A percentile compares a stretch with the other conserved stretches of the same genome.
Conservation (phyloP, 2,888 invertebrate species). For the Antheraea assamensis region DNA sequence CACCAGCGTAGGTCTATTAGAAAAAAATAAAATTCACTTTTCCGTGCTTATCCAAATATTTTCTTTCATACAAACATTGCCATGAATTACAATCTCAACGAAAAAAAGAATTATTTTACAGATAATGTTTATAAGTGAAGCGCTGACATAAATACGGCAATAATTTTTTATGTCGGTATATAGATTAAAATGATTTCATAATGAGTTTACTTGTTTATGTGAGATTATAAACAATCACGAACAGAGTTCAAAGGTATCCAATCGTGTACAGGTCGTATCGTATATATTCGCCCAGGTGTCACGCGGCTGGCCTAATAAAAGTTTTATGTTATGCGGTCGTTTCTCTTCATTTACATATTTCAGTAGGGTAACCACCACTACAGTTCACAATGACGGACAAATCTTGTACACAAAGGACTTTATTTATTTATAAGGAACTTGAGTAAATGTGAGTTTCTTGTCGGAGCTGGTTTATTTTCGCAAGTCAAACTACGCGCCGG, state of each 20-base stretch:
- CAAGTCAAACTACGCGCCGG: not conserved
- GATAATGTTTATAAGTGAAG: too few relatives aligned
- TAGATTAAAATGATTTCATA: not conserved
- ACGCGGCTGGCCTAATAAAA: constrained; percentile 37
- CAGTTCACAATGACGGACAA: constrained; percentile 39
- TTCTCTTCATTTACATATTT: constrained; percentile 54
- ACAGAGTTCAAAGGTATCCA: not conserved
- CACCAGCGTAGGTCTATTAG: too few relatives aligned
- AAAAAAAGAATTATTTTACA: too few relatives aligned
- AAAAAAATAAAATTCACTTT: too few relatives aligned
- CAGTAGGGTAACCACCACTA: constrained; percentile 45
- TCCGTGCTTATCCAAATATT: too few relatives aligned
- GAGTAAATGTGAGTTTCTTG: not conserved
- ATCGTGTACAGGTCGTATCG: constrained; percentile 1
- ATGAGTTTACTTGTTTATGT: not conserved
- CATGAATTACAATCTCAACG: too few relatives aligned
- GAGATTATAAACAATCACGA: not conserved
- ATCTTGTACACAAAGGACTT: constrained; percentile 28
- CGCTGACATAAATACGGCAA: too few relatives aligned
- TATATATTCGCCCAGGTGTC: constrained; percentile 11
- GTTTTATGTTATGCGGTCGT: constrained; percentile 42
- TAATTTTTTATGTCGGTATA: too few relatives aligned
- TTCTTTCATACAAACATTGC: too few relatives aligned
- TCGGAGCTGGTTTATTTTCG: constrained; percentile 6
- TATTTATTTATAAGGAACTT: constrained; percentile 33